These are phyloP conservation scores for Lophotis ruficrista DNA, from an alignment of 2,113 vertebrate species.

Conservation along the genomic window DNA sequence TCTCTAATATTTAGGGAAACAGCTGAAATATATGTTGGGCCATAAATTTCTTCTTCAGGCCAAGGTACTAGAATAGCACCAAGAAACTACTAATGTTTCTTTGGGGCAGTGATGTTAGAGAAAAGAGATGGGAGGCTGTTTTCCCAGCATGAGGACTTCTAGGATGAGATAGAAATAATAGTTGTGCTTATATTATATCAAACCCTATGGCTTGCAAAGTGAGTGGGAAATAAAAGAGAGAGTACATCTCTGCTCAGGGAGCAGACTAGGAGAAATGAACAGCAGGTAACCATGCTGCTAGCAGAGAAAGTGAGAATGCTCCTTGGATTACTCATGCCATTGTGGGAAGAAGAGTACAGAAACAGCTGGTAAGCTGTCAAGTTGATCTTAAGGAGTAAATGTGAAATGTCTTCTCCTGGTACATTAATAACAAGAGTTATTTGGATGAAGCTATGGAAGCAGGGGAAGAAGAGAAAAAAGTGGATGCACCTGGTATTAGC, in stretches of 20 bases:
- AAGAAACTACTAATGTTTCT: not conserved
- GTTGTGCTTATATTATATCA: not conserved
- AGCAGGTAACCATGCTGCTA: slow-evolving; percentile 66
- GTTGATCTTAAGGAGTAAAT: slow-evolving; percentile 66
- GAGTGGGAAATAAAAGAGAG: slow-evolving; percentile 9
- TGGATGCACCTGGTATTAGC: not conserved
- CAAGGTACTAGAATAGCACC: not conserved
- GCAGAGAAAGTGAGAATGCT: slow-evolving; percentile 58
- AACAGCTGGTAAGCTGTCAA: slow-evolving; percentile 79
- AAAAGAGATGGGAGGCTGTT: not conserved
- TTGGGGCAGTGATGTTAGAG: not conserved
- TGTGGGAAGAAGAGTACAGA: slow-evolving; percentile 72
- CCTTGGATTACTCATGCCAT: slow-evolving; percentile 58
- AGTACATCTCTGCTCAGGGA: not conserved
- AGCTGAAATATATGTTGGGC: not conserved
- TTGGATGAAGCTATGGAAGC: slow-evolving; percentile 34
- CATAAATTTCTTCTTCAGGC: not conserved
- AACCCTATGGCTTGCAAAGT: slow-evolving; percentile 15
- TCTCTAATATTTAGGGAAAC: not conserved
- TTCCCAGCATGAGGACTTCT: not conserved
- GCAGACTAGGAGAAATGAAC: slow-evolving; percentile 47
- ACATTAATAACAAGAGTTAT: slow-evolving; percentile 38
- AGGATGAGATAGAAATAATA: not conserved
- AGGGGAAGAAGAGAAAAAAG: not conserved
- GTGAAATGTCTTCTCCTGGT: slow-evolving; percentile 67